Base-by-base conservation (phyloP, 2,888 invertebrate genomes). In the Chaetoderma sp. region DNA sequence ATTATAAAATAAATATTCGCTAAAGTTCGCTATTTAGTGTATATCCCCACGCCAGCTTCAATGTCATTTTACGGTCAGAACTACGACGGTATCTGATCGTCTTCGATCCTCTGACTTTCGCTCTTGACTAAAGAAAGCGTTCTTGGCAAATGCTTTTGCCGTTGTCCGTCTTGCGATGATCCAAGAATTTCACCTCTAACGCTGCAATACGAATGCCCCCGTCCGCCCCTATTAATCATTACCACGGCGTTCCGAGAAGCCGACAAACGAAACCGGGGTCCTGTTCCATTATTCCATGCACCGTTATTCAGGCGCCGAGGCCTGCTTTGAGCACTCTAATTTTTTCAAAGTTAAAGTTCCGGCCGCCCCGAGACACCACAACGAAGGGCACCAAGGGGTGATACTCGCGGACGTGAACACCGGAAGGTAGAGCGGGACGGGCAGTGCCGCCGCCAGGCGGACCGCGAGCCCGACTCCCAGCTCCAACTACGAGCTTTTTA, bases 111-210 rank as follows among this genome's bases (percentile, higher is more conserved):
- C 90, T 89, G 89, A 90, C 90, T 89, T 78, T 78, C 77, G 77
- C 74, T 79, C 80, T 78, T 89, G 89, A 90, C 89, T 89, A 90
- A 90, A 89, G 90, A 90, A 90, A 89, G 89, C 89, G 89, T 89
- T 88, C 89, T 90, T 90, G 90, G 90, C 90, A 90, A 90, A 90
- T 90, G 90, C 90, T 90, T 90, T 90, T 89, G 90, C 90, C 87
- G 87, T 86, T n/a, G n/a, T n/a, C n/a, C n/a, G n/a, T n/a, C n/a
- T n/a, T n/a, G n/a, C n/a, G n/a, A n/a, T n/a, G n/a, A n/a, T n/a
- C n/a, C n/a, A n/a, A n/a, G n/a, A n/a, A n/a, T n/a, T n/a, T n/a
- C n/a, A n/a, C n/a, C n/a, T n/a, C n/a, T n/a, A n/a, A n/a, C n/a
- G n/a, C n/a, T n/a, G n/a, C n/a, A n/a, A n/a, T n/a, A n/a, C n/a